Evolutionary conservation across 2,888 invertebrate genomes (phyloP).

Genomic region (Aporophyla nigra): DNA sequence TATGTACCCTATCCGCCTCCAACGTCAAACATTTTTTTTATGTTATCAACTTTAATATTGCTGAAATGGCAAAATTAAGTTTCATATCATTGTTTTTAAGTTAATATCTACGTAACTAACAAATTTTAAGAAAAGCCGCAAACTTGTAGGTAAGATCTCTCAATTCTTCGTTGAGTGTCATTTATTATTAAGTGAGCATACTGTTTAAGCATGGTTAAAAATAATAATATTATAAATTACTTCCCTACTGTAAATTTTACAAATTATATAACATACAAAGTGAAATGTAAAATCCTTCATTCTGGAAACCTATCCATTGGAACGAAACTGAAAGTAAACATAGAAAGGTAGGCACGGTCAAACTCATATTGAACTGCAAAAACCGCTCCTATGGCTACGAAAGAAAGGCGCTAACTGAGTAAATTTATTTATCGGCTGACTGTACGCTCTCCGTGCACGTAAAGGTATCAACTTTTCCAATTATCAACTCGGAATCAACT

Average conservation of each 20-base stretch:
- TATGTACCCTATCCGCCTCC: not conserved
- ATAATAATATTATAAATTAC: not conserved
- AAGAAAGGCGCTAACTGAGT: constrained; percentile 1
- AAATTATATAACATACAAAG: not conserved
- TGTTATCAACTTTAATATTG: too few relatives aligned
- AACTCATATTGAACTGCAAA: not conserved
- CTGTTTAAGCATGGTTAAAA: not conserved
- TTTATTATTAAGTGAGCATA: not conserved
- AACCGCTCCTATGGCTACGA: not conserved
- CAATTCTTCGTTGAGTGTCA: not conserved
- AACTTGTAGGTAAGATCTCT: not conserved
- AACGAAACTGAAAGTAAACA: constrained; percentile 16
- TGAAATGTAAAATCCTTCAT: constrained; percentile 7
- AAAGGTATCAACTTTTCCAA: constrained; percentile 54
- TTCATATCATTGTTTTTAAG: not conserved
- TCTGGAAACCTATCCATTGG: not conserved
- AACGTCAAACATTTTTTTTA: not conserved
- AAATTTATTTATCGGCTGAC: not conserved
- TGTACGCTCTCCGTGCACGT: constrained; percentile 15
- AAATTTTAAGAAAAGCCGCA: not conserved
- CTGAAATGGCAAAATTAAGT: not conserved
- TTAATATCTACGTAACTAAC: not conserved
- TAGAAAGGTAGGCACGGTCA: not conserved
- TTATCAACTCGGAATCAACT: constrained; percentile 47
- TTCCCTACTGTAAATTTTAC: not conserved